These are phyloP conservation scores for Lemur catta DNA, from an alignment of 2,797 vertebrate species.

Conservation along the genomic window DNA sequence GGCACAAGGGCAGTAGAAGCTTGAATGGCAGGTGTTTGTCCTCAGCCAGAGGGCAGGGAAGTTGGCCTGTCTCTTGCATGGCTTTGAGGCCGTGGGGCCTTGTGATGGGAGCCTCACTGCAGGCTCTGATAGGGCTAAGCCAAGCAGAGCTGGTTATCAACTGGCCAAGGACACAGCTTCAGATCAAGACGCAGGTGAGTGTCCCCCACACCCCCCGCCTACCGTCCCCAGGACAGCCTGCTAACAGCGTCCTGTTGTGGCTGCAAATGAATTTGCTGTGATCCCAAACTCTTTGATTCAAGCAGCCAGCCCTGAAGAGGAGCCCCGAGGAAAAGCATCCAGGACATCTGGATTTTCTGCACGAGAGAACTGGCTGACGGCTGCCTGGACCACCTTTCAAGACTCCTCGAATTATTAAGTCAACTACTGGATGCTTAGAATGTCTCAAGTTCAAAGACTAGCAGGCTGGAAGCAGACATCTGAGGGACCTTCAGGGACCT, in stretches of 20 bases:
- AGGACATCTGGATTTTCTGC: background rate
- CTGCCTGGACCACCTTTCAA: conserved; percentile 40
- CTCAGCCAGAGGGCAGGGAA: background rate
- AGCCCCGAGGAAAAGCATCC: background rate
- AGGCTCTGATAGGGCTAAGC: background rate
- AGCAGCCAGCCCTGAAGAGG: conserved; percentile 40
- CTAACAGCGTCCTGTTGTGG: conserved; percentile 47
- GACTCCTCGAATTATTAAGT: conserved; percentile 44
- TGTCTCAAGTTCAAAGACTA: conserved; percentile 67
- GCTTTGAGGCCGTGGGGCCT: background rate
- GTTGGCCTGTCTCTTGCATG: background rate
- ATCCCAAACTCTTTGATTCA: conserved; percentile 58
- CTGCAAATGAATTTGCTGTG: conserved; percentile 39
- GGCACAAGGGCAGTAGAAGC: background rate
- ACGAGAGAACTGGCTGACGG: background rate
- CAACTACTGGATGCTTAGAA: conserved; percentile 50
- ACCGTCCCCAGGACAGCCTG: background rate
- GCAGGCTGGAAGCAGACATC: conserved; percentile 44
- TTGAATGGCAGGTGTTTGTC: background rate
- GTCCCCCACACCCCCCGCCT: accelerated
- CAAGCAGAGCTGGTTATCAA: conserved; percentile 6
- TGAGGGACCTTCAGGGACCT: conserved; percentile 20
- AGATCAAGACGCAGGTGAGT: conserved; percentile 39
- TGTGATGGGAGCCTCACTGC: background rate
- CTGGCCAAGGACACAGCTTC: background rate